These are phyloP conservation scores for Amphimedon queenslandica DNA, from an alignment of 37 sponge, comb jelly and placozoan genomes.

Conservation along the genomic window DNA sequence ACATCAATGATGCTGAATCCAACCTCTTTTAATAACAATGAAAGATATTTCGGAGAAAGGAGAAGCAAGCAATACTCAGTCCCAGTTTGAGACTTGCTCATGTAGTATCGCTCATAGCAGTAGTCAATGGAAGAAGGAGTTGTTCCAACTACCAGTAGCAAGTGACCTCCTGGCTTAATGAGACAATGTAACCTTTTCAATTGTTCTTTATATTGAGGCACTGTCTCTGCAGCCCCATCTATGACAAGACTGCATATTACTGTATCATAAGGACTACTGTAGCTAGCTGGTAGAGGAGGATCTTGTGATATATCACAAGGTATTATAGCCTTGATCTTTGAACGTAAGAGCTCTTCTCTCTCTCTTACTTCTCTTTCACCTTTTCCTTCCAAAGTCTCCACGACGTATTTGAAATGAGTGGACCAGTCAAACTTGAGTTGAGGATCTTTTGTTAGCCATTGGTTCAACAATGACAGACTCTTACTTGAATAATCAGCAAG, in stretches of 20 bases:
- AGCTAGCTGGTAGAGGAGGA: constrained; percentile 2
- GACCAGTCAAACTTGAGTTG: constrained; percentile 22
- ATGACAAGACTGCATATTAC: constrained; percentile 2
- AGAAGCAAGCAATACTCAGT: too few species aligned
- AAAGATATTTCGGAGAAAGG: too few species aligned
- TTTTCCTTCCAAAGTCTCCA: constrained; percentile 24
- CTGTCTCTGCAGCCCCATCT: background rate
- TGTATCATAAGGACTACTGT: constrained; percentile 25
- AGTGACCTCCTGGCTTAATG: constrained; percentile 21
- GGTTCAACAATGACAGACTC: constrained; percentile 1
- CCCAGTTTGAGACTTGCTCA: too few species aligned
- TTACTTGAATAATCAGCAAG: constrained; percentile 26
- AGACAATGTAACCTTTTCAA: background rate
- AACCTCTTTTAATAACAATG: too few species aligned
- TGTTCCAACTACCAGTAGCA: too few species aligned
- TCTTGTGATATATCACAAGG: constrained; percentile 18
- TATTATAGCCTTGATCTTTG: constrained; percentile 24
- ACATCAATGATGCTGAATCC: too few species aligned
- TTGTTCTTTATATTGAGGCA: background rate
- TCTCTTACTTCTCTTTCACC: constrained; percentile 8
- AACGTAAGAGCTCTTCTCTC: constrained; percentile 13
- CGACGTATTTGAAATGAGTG: constrained; percentile 21
- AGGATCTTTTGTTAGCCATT: constrained; percentile 25
- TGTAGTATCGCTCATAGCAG: too few species aligned
- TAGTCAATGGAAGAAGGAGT: too few species aligned